These are phyloP conservation scores for Dendrocopos noguchii DNA, from an alignment of 2,113 vertebrate genomes.

Conservation along the genomic window DNA sequence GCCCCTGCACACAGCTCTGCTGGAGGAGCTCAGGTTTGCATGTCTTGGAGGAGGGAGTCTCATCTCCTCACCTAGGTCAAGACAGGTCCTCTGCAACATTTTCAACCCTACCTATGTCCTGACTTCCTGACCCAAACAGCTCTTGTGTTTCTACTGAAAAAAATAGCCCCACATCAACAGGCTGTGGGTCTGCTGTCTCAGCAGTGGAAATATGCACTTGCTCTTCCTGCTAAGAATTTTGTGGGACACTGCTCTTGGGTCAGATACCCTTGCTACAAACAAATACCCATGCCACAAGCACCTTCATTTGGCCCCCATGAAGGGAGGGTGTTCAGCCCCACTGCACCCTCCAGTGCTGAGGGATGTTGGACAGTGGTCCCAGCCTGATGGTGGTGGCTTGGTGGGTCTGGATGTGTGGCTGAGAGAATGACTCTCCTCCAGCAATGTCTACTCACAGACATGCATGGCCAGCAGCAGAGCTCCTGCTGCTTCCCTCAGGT, in stretches of 20 bases:
- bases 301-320: background rate
- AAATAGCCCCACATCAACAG: background rate
- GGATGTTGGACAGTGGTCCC: background rate
- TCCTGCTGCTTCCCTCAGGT: background rate
- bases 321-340: background rate
- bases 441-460: background rate
- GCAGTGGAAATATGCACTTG: fast-evolving
- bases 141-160: background rate
- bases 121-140: background rate
- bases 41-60: background rate
- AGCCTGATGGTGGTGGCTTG: background rate
- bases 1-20: background rate
- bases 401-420: background rate
- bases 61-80: background rate
- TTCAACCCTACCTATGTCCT: background rate
- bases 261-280: background rate
- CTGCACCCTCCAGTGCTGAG: background rate
- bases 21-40: background rate
- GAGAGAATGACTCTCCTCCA: background rate
- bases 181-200: background rate
- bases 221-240: background rate
- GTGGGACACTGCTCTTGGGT: background rate
- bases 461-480: background rate
- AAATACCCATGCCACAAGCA: background rate
- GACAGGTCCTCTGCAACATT: background rate